These are phyloP conservation scores for Bufotes viridis DNA, from an alignment of 2,797 vertebrate species.

Conservation along the genomic window DNA sequence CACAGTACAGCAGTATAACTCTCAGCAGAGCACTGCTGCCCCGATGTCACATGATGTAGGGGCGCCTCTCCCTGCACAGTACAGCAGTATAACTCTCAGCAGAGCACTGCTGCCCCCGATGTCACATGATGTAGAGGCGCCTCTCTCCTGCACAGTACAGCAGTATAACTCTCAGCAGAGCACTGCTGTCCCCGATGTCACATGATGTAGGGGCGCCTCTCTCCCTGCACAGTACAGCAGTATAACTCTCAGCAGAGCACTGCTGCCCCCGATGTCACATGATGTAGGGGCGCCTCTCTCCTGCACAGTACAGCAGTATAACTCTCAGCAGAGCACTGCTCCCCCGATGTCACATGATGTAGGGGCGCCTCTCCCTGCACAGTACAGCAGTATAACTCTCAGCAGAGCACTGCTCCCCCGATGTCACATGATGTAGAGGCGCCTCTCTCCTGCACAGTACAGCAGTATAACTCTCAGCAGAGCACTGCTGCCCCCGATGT, in stretches of 20 bases:
- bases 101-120: not conserved
- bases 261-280: not conserved
- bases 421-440: not conserved
- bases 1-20: not conserved
- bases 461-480: not conserved
- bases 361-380: not conserved
- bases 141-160: not conserved
- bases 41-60: not conserved
- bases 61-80: too few relatives aligned
- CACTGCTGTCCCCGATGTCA: not conserved
- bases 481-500: not conserved
- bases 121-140: not conserved
- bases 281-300: not conserved
- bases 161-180: not conserved
- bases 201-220: not conserved
- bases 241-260: too few relatives aligned
- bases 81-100: not conserved
- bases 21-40: too few relatives aligned
- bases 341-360: not conserved
- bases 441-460: too few relatives aligned
- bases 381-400: not conserved
- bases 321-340: too few relatives aligned
- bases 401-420: too few relatives aligned
- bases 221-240: not conserved
- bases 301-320: not conserved